Base-by-base conservation (phyloP, 2,888 invertebrate species). In the Catocala sponsa region DNA sequence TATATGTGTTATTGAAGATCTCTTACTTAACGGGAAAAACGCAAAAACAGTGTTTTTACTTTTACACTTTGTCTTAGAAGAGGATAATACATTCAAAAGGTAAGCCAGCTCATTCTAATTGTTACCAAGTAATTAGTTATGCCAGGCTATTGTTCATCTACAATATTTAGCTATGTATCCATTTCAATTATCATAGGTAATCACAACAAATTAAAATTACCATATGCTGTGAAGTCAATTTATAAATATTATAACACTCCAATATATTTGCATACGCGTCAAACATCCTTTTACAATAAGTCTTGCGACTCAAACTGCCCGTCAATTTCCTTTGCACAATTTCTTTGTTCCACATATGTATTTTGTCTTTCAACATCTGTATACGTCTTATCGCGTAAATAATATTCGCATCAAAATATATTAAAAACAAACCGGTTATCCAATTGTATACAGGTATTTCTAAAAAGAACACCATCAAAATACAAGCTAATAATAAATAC, bases 321-420 rank as follows among this genome's bases (percentile, higher is more conserved):
- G 12, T 56, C 10, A n/a, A 11, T 7, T 25, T 13, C 0, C 1
- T 46, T 6, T 9, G 0, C 12, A 60, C 13, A 5, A 55, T 13
- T 42, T 51, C 44, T 32, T 47, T 43, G 48, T 60, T 67, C 67
- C 70, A 71, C 1, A 56, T 13, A 6, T 35, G 10, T 6, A 62
- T 7, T 35, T 60, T 64, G 11, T 38, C 13, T 44, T 55, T 50
- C 35, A 73, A 48, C 6, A 70, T 6, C 5, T 44, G 35, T 5
- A 70, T 46, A 0, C 55, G 6, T 15, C 54, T 32, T 6, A 47
- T 59, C 0, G 62, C 49, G n/a, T 63, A 59, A 7, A 70, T 10
- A 0, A 48, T 54, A 53, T 63, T 54, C 2, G 54, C 11, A 52
- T 70, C 68, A n/a, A 73, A 68, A 44, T 10, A 6, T 1, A 48